These are phyloP conservation scores for Mactra quadrangularis DNA, from an alignment of 1,140 invertebrate species.

Conservation along the genomic window DNA sequence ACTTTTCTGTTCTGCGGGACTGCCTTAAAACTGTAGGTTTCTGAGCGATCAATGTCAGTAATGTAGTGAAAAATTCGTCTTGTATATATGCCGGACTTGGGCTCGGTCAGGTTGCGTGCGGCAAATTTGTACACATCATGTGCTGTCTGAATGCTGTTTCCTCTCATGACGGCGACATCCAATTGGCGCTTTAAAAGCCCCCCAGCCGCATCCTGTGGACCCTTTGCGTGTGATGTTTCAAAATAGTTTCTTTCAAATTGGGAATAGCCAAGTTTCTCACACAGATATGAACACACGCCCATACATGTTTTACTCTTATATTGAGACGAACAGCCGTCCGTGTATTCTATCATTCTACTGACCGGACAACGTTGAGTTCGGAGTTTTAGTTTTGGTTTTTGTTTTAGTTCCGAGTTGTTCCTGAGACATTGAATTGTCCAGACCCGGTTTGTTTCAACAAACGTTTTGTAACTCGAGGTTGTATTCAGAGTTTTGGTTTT, in stretches of 20 bases:
- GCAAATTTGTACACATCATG: not conserved
- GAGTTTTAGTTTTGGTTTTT: too few relatives aligned
- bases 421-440: too few relatives aligned
- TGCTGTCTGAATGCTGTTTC: not conserved
- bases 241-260: not conserved
- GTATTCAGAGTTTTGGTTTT: too few relatives aligned
- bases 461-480: too few relatives aligned
- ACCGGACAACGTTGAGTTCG: too few relatives aligned
- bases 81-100: not conserved
- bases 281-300: not conserved
- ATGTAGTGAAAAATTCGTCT: not conserved
- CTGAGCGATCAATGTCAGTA: not conserved
- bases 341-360: too few relatives aligned
- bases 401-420: too few relatives aligned
- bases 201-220: conserved; percentile 54
- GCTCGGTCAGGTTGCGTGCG: not conserved
- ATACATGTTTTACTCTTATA: conserved; percentile 30
- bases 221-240: conserved; percentile 38
- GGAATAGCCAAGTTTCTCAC: not conserved
- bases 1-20: not conserved
- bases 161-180: conserved; percentile 9
- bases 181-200: conserved; percentile 36
- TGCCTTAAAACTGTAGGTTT: not conserved
- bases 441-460: too few relatives aligned
- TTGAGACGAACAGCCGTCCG: conserved; percentile 25